Evolutionary conservation across 1,140 invertebrate species (phyloP).

Genomic region (Bombus superbus): DNA sequence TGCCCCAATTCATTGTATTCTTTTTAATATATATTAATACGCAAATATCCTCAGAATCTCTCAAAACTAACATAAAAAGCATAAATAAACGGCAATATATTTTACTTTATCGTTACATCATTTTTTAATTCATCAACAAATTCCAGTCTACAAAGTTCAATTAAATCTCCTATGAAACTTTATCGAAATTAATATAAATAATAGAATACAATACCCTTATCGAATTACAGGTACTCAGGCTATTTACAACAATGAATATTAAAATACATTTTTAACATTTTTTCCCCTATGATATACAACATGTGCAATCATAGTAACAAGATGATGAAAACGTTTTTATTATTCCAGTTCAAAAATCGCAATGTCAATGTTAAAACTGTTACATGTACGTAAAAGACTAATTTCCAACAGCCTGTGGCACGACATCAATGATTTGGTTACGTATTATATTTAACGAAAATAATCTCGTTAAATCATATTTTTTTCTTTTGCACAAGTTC

Average conservation of each 20-base stretch:
- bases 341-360: not conserved
- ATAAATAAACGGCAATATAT: not conserved
- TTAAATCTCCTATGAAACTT: not conserved
- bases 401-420: not conserved
- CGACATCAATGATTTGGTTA: not conserved
- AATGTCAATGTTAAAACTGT: not conserved
- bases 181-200: constrained; percentile 36
- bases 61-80: not conserved
- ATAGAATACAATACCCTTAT: constrained; percentile 25
- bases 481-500: not conserved
- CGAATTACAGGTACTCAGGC: constrained; percentile 30
- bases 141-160: not conserved
- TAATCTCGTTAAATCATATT: constrained; percentile 22
- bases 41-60: not conserved
- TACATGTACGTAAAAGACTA: not conserved
- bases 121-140: constrained; percentile 16
- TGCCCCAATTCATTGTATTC: not conserved
- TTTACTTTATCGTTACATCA: not conserved
- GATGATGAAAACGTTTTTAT: not conserved
- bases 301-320: not conserved
- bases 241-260: constrained; percentile 28
- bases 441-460: constrained; percentile 23
- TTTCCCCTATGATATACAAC: not conserved
- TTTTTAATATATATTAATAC: not conserved
- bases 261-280: constrained; percentile 17